These are phyloP conservation scores for Eueides isabella DNA, from an alignment of 1,140 invertebrate species.

Conservation along the genomic window DNA sequence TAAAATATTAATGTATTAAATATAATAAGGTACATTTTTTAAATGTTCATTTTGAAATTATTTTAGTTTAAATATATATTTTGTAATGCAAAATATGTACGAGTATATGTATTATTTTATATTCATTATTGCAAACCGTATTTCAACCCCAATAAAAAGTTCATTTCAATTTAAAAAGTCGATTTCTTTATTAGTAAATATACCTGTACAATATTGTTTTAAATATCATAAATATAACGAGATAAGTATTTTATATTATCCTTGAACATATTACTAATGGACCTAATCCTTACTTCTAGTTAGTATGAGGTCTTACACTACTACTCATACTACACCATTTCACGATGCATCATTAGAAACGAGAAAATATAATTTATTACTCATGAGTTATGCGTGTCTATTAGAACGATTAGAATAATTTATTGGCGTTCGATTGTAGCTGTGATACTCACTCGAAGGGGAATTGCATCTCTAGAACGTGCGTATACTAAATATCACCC, in stretches of 20 bases:
- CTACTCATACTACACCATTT: conserved; percentile 38
- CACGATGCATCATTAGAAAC: conserved; percentile 40
- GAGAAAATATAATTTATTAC: conserved; percentile 46
- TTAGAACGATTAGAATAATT: conserved; percentile 49
- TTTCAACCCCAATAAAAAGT: neutral
- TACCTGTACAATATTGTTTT: neutral
- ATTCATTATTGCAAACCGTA: neutral
- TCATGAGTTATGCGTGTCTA: conserved; percentile 44
- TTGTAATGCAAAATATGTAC: too few relatives aligned
- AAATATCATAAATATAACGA: neutral
- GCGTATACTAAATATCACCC: conserved; percentile 22
- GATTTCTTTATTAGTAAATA: neutral
- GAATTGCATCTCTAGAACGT: conserved; percentile 22
- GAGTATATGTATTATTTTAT: too few relatives aligned
- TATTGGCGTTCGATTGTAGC: conserved; percentile 45
- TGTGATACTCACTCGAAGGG: conserved; percentile 36
- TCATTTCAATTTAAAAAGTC: too few relatives aligned
- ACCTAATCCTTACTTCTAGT: neutral
- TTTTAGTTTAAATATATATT: too few relatives aligned
- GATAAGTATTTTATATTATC: neutral
- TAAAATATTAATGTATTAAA: neutral
- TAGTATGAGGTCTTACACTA: too few relatives aligned
- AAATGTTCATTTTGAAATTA: neutral
- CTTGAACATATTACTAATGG: neutral
- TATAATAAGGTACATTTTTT: neutral